Evolutionary conservation across 2,797 vertebrate species (phyloP).

Genomic region (Synaphobranchus kaupii): DNA sequence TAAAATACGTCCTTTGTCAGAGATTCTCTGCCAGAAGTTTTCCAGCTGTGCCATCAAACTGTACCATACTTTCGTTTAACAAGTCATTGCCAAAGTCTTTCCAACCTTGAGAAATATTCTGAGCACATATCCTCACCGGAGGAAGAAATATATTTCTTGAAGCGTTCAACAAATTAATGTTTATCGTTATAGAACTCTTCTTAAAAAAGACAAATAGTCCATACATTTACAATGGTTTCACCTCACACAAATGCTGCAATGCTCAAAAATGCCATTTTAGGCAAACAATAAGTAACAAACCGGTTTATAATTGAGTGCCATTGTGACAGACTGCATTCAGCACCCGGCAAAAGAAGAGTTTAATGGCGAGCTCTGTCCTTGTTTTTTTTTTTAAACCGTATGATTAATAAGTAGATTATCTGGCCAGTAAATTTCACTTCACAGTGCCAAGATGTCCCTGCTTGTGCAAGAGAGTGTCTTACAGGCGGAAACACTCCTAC

Average conservation of each 20-base stretch:
- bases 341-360: not conserved
- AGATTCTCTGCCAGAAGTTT: not conserved
- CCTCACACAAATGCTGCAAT: not conserved
- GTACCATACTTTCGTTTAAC: not conserved
- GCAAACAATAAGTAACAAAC: not conserved
- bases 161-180: not conserved
- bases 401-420: constrained; percentile 14
- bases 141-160: not conserved
- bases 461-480: not conserved
- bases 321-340: not conserved
- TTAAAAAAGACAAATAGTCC: not conserved
- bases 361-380: not conserved
- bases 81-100: not conserved
- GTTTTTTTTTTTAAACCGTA: not conserved
- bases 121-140: not conserved
- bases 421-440: not conserved
- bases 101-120: not conserved
- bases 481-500: constrained; percentile 4
- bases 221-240: not conserved
- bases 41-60: not conserved
- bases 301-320: not conserved
- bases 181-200: not conserved
- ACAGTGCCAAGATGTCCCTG: not conserved
- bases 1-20: not conserved
- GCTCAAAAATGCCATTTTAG: constrained; percentile 8